Percentiles rank a stretch among this genome's conserved stretches.
Evolutionary conservation across 2,888 invertebrate genomes (phyloP).

Genomic region (Malacosoma neustria): DNA sequence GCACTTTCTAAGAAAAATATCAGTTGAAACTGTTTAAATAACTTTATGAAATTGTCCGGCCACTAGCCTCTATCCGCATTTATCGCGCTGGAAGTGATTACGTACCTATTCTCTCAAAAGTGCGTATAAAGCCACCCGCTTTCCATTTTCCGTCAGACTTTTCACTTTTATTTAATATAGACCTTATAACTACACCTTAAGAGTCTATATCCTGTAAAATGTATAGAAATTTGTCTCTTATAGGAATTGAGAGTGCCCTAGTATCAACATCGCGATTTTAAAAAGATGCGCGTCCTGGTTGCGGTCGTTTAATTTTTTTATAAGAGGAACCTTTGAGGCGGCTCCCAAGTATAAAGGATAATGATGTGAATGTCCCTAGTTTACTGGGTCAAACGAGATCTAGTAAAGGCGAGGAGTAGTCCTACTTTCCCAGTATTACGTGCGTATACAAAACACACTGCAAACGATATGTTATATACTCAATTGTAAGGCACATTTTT

Average conservation of each 20-base stretch:
- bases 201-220: slow-evolving; percentile 20
- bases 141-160: slow-evolving; percentile 23
- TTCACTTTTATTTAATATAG: slow-evolving; percentile 11
- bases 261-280: slow-evolving; percentile 35
- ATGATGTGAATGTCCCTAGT: slow-evolving; percentile 48
- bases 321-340: slow-evolving; percentile 42
- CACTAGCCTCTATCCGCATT: slow-evolving; percentile 32
- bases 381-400: slow-evolving; percentile 52
- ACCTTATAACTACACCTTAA: slow-evolving; percentile 23
- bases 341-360: slow-evolving; percentile 42
- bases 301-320: slow-evolving; percentile 52
- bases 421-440: slow-evolving; percentile 30
- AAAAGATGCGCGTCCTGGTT: slow-evolving; percentile 31
- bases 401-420: slow-evolving; percentile 44
- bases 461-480: too few species aligned
- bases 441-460: slow-evolving; percentile 29
- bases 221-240: slow-evolving; percentile 18
- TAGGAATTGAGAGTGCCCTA: slow-evolving; percentile 17
- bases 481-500: too few species aligned
- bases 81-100: slow-evolving; percentile 36
- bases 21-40: slow-evolving; percentile 16
- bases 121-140: slow-evolving; percentile 20
- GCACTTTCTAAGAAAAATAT: slow-evolving; percentile 7
- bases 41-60: slow-evolving; percentile 24
- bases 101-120: slow-evolving; percentile 32